A percentile compares a stretch with the other conserved stretches of the same genome.
These are phyloP conservation scores for Allobates femoralis DNA, from an alignment of 2,797 vertebrate genomes.

Conservation along the genomic window DNA sequence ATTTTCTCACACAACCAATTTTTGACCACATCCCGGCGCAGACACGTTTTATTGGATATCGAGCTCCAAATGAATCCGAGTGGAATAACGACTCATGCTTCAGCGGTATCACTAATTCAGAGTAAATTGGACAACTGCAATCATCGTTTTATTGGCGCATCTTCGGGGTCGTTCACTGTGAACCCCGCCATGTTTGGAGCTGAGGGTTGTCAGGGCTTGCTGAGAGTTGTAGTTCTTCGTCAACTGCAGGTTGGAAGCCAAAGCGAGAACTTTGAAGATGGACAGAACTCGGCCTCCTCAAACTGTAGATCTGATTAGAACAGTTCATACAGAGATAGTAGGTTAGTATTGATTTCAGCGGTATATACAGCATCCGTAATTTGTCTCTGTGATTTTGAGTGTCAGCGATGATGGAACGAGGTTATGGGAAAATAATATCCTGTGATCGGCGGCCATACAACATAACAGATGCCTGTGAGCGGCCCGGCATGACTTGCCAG, in stretches of 20 bases:
- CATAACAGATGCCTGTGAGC: not conserved
- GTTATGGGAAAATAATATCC: constrained; percentile 11
- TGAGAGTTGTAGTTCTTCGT: not conserved
- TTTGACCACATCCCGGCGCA: not conserved
- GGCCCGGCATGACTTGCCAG: not conserved
- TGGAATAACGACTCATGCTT: constrained; percentile 20
- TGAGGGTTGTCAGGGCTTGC: not conserved
- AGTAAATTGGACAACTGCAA: not conserved
- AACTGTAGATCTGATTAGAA: constrained; percentile 5
- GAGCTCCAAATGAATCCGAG: not conserved
- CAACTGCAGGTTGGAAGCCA: not conserved
- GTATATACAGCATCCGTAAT: not conserved
- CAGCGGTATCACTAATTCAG: constrained; percentile 5
- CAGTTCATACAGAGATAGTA: not conserved
- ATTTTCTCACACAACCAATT: not conserved
- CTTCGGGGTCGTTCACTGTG: not conserved
- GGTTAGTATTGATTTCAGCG: constrained; percentile 12
- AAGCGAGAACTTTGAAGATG: not conserved
- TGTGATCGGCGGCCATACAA: not conserved
- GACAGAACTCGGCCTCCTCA: not conserved
- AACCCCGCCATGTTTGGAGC: not conserved
- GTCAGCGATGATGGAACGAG: constrained; percentile 5
- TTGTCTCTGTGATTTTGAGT: constrained; percentile 20
- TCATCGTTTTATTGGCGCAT: not conserved
- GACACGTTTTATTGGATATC: not conserved